Evolutionary conservation across 2,113 vertebrate genomes (phyloP), one percentile per base, ranked within the genome.

Genomic region (Hyperoodon ampullatus): DNA sequence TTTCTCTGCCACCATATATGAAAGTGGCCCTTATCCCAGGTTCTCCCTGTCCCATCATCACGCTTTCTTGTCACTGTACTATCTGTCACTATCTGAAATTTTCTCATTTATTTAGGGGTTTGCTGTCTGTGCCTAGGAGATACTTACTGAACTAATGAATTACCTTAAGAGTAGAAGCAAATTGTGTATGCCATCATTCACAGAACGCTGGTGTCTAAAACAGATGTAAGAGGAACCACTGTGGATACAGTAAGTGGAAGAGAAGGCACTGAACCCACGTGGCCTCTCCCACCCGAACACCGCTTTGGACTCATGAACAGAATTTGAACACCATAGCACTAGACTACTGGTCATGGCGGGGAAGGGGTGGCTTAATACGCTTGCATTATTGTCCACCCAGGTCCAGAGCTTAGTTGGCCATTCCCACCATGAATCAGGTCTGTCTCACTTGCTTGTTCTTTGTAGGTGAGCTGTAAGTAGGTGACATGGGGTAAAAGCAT

Each of bases 381-480:
- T 94, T 66, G 47, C 19, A 4, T 13, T 21, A 42, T 16, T 65
- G n/a, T 66, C 89, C 23, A 55, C 42, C 5, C 5, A 42, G 50
- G 7, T 53, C 11, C 44, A 61, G 23, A 84, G 15, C 33, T 28
- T 75, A 28, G 28, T 58, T 66, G 68, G 70, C 39, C 39, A 61
- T 84, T 14, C 3, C 3, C 33, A 6, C 23, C 24, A 16, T 82
- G 77, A 89, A 75, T 87, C 15, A 26, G 82, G 63, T 55, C 66
- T 26, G 4, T 84, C 61, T 88, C 11, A 65, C 55, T 86, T 70
- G 53, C 77, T 95, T 71, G 58, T 92, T 93, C 84, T 94, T 89
- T 87, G 47, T 80, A 58, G 23, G 55, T 68, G 77, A 94, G 77
- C 55, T 13, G 1, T 74, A 85, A 81, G 60, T 86, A 78, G 75